Conservation (phyloP, 2,888 invertebrate genomes). For the Teinopalpus imperialis region DNA sequence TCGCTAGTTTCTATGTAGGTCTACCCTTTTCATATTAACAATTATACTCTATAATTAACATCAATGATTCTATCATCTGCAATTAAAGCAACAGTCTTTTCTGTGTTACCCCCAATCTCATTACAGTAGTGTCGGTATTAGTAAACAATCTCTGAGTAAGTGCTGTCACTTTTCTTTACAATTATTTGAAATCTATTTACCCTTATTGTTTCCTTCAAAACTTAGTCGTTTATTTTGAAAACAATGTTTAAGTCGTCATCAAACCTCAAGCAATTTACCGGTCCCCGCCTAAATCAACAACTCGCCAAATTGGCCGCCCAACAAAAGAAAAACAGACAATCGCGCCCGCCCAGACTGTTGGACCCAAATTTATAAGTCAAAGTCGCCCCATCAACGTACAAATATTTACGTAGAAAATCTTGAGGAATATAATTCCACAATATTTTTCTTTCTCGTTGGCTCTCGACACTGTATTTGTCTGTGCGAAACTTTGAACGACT, state of each 20-base stretch:
- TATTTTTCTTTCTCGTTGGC: conserved; percentile 14
- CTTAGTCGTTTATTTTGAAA: neutral
- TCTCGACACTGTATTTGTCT: neutral
- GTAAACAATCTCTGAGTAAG: no score
- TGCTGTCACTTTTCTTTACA: no score
- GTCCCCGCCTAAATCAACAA: conserved; percentile 20
- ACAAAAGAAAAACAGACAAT: conserved; percentile 22
- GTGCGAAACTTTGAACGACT: conserved; percentile 7
- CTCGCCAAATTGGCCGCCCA: conserved; percentile 20
- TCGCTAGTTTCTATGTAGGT: no score
- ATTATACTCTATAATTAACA: no score
- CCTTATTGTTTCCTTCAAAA: neutral
- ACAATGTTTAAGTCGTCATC: conserved; percentile 9
- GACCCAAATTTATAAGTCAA: conserved; percentile 16
- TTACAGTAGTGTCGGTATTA: no score
- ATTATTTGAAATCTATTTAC: no score
- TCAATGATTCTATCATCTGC: no score
- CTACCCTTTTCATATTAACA: no score
- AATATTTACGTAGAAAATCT: conserved; percentile 18
- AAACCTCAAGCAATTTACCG: conserved; percentile 12
- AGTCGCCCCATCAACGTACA: conserved; percentile 3
- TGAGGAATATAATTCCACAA: conserved; percentile 18
- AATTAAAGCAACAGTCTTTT: no score
- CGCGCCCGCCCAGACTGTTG: neutral
- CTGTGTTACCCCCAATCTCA: no score